Base-by-base conservation (phyloP, 2,113 vertebrate species). In the Cyprinodon variegatus region DNA sequence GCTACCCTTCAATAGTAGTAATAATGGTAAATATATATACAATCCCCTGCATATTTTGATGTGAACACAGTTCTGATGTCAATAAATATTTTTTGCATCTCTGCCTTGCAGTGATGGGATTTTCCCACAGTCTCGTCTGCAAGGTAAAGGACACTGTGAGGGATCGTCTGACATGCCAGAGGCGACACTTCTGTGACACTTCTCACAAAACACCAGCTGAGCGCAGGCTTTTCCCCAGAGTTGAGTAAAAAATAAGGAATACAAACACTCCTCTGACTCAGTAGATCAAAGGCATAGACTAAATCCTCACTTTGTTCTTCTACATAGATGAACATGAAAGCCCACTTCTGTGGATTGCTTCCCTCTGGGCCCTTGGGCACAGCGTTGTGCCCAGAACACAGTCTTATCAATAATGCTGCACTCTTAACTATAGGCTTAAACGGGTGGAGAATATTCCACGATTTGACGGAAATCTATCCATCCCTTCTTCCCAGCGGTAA, bases 361-460 rank as follows among this genome's bases (percentile, higher is more conserved):
- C 87, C 85, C 88, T 89, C 86, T 85, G 85, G 85, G 88, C 90
- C 92, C 83, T 88, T 93, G 68, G 85, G 89, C 94, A 93, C 76
- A 78, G 74, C 45, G 75, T 85, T 77, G 89, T 91, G 91, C 92
- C 91, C 76, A 74, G 87, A 93, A 74, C 88, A 81, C 74, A 65
- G 88, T 94, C 95, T 95, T 96, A 95, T 95, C 95, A 95, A 96
- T 96, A 96, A 96, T 91, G 85, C 89, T 94, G 87, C 83, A 65
- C 93, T 95, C 95, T 94, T 94, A 94, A 95, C 95, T 90, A 67
- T 74, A 61, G 46, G 89, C 94, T 97, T 97, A 95, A 96, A 95
- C 92, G 93, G 93, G 86, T 87, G 87, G 86, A 88, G 91, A 94
- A 94, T 92, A 94, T 95, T 96, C 93, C 88, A 92, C 94, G 94